Conservation (phyloP, 2,888 invertebrate species). For the Tanytarsus gracilentus region DNA sequence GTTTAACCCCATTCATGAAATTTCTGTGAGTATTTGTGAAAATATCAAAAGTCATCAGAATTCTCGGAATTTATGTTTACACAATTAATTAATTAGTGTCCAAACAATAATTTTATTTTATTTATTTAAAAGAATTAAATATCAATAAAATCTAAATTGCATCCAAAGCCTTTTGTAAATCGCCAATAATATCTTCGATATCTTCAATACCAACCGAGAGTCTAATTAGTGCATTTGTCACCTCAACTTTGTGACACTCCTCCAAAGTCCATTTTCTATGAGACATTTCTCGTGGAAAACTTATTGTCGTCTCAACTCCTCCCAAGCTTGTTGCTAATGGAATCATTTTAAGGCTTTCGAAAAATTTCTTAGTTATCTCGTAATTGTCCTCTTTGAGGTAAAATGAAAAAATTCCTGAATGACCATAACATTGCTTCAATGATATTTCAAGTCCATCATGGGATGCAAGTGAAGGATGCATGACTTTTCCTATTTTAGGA, state of each 20-base stretch:
- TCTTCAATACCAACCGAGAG: constrained; percentile 59
- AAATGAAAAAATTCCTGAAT: constrained; percentile 60
- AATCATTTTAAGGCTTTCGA: constrained; percentile 49
- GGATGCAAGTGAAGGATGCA: constrained; percentile 51
- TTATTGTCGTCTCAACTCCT: constrained; percentile 57
- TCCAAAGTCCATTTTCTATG: constrained; percentile 55
- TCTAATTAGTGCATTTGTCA: constrained; percentile 53
- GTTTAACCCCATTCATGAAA: no score
- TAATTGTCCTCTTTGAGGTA: constrained; percentile 50
- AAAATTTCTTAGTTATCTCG: constrained; percentile 46
- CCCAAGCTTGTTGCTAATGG: constrained; percentile 59
- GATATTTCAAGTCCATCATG: constrained; percentile 55
- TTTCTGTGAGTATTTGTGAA: no score
- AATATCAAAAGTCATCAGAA: no score
- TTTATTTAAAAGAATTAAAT: no score
- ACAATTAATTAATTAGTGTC: no score
- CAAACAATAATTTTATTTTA: no score
- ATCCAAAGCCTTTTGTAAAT: constrained; percentile 52
- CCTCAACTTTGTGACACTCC: constrained; percentile 48
- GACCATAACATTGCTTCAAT: constrained; percentile 51
- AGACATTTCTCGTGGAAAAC: constrained; percentile 56
- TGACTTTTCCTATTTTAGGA: constrained; percentile 48
- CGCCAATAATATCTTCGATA: constrained; percentile 51
- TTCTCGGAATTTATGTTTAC: no score
- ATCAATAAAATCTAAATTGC: constrained; percentile 36